Conservation (phyloP, 1,140 invertebrate genomes). For the Tetramorium parvispinum region DNA sequence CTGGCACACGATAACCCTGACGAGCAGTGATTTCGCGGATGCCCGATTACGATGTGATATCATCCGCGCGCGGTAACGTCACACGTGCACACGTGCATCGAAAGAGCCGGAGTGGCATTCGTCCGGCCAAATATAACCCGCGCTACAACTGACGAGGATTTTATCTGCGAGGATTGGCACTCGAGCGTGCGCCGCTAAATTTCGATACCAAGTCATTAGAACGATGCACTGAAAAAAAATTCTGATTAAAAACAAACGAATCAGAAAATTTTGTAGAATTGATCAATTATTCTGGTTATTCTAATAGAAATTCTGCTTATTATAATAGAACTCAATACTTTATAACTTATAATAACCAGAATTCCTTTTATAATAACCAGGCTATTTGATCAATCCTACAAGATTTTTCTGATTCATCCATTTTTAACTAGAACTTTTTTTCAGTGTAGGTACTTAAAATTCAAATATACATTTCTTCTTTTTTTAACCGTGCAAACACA, state of each 20-base stretch:
- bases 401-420: too few species aligned
- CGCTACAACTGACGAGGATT: slow-evolving; percentile 21
- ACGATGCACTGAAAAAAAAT: background rate
- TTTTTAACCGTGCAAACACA: background rate
- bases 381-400: too few species aligned
- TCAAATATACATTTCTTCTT: background rate
- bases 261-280: too few species aligned
- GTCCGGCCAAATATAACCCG: slow-evolving; percentile 64
- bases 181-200: background rate
- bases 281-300: too few species aligned
- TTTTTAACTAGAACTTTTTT: too few species aligned
- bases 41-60: slow-evolving; percentile 36
- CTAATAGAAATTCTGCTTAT: too few species aligned
- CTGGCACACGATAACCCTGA: slow-evolving; percentile 38
- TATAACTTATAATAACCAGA: too few species aligned
- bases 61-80: slow-evolving; percentile 49
- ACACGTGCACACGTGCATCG: slow-evolving; percentile 27
- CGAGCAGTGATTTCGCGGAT: slow-evolving; percentile 31
- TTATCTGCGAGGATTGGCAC: slow-evolving; percentile 60
- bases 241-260: background rate
- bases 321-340: too few species aligned
- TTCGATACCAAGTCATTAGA: background rate
- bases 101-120: slow-evolving; percentile 34
- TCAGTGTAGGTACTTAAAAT: background rate
- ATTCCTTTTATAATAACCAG: too few species aligned